Evolutionary conservation across 2,888 invertebrate species (phyloP), one percentile per base, ranked within the genome.

Genomic region (Poecilus cupreus): DNA sequence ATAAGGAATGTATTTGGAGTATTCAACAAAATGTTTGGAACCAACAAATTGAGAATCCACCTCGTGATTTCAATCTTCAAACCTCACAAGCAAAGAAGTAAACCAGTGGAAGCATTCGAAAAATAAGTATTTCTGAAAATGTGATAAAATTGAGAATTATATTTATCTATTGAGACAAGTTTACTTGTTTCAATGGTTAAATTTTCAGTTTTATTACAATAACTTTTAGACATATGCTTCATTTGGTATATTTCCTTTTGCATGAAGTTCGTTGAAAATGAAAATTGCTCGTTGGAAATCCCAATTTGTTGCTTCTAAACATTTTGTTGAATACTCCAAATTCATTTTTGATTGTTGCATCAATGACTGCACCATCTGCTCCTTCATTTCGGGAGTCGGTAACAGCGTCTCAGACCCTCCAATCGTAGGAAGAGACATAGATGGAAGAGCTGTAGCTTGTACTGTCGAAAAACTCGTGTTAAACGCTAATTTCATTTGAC

Each of bases 1-100:
- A 87, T 95, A 96, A 1, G 94, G 94, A 82, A 96, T 97, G 96
- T 96, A 96, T 87, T 87, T 93, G 3, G 92, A 93, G 80, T 96
- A 94, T 94, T 94, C 95, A 37, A 88, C 91, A 84, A 94, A 94
- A 88, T 98, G 98, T 87, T 90, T 98, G 74, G 94, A 95, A 89
- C 96, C 98, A 89, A 96, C 96, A 3, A 93, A 94, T 49, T 98
- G 98, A 97, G 94, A 97, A 95, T 93, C 85, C 93, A 95, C 83
- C 91, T 94, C 84, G 96, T 97, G 0, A 89, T 94, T 2, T 91
- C 92, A 82, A 94, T 95, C 3, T 98, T 98, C 89, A 92, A 96
- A 86, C 92, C 97, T 1, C 94, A 95, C 82, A 93, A 94, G 74
- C 93, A 94, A 86, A 95, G 95, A 16, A 93, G 94, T 87, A 95